Evolutionary conservation across 1,140 invertebrate species (phyloP).

Genomic region (Caenorhabditis remanei): DNA sequence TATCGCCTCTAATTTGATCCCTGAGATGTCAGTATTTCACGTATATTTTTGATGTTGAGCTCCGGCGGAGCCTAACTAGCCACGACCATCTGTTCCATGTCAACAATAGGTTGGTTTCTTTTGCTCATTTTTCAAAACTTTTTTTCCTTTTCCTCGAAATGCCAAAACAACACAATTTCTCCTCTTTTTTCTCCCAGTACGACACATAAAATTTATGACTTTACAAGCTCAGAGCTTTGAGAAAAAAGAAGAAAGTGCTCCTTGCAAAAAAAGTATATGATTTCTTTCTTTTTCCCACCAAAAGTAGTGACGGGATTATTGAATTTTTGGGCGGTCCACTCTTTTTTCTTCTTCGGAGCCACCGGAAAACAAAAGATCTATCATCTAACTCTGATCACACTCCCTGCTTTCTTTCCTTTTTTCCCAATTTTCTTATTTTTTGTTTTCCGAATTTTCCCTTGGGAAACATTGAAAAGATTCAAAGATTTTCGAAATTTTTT

Average conservation of each 20-base stretch:
- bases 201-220: constrained; percentile 47
- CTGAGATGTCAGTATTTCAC: too few species aligned
- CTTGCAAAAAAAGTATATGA: constrained; percentile 8
- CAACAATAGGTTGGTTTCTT: neutral
- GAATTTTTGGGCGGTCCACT: neutral
- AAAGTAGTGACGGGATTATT: neutral
- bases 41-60: too few species aligned
- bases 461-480: constrained; percentile 49
- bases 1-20: too few species aligned
- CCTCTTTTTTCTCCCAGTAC: constrained; percentile 21
- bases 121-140: constrained; percentile 16
- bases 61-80: too few species aligned
- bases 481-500: constrained; percentile 1
- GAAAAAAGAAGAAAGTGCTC: neutral
- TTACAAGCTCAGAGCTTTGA: constrained; percentile 5
- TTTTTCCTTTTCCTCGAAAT: neutral
- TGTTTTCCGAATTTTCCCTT: neutral
- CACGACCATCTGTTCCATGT: too few species aligned
- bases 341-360: neutral
- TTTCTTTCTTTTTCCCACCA: neutral
- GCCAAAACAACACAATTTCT: constrained; percentile 32
- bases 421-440: neutral
- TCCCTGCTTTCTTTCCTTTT: neutral
- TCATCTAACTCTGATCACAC: neutral
- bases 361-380: constrained; percentile 16